Evolutionary conservation across 1,140 invertebrate species (phyloP).

Genomic region (Euura lappo): DNA sequence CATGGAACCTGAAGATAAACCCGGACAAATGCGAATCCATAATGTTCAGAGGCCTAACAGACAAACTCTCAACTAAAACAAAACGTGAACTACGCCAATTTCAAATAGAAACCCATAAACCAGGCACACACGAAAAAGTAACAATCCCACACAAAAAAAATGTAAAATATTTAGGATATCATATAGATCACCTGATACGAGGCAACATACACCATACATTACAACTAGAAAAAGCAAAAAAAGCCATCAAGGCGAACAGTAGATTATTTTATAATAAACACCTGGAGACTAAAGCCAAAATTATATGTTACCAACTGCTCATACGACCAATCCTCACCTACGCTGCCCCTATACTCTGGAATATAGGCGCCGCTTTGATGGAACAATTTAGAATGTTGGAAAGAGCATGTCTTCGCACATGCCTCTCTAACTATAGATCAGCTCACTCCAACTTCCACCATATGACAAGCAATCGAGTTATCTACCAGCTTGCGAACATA

Average conservation of each 20-base stretch:
- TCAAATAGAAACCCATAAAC: neutral
- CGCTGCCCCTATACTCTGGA: slow-evolving; percentile 20
- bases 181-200: slow-evolving; percentile 12
- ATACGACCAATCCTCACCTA: slow-evolving; percentile 31
- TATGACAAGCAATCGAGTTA: neutral
- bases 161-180: slow-evolving; percentile 14
- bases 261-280: slow-evolving; percentile 1
- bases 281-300: slow-evolving; percentile 14
- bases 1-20: neutral
- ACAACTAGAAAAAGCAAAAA: slow-evolving; percentile 8
- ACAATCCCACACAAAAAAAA: slow-evolving; percentile 6
- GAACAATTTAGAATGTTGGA: slow-evolving; percentile 12
- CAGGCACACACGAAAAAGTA: neutral
- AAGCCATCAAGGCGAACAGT: neutral
- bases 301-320: slow-evolving; percentile 23
- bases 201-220: neutral
- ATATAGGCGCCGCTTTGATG: slow-evolving; percentile 6
- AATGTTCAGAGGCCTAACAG: neutral
- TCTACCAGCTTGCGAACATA: slow-evolving; percentile 12
- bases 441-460: neutral
- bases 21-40: too few species aligned
- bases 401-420: slow-evolving; percentile 8
- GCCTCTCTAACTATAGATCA: neutral
- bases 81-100: neutral
- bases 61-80: neutral